Evolutionary conservation across 2,888 invertebrate species (phyloP).

Genomic region (Acronicta aceris): DNA sequence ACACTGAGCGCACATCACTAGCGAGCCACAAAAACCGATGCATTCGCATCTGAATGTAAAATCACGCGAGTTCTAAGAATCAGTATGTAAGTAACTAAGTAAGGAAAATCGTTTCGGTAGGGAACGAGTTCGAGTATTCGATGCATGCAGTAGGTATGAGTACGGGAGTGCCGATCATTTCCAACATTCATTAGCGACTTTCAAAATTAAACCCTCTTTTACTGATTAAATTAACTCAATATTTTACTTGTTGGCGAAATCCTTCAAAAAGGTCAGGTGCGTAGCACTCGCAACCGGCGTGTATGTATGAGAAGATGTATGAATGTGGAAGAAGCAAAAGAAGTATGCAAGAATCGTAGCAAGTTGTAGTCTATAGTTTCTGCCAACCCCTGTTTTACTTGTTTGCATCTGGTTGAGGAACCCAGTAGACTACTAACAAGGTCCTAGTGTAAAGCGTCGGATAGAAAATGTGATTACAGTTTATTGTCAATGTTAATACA

Average conservation of each 20-base stretch:
- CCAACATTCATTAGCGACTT: slow-evolving; percentile 6
- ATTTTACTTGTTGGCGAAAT: not conserved
- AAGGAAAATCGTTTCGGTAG: slow-evolving; percentile 15
- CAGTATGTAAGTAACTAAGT: slow-evolving; percentile 4
- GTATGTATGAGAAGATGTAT: too few relatives aligned
- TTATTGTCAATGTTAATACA: too few relatives aligned
- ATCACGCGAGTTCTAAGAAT: slow-evolving; percentile 17
- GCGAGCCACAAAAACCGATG: not conserved
- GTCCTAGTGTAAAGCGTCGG: too few relatives aligned
- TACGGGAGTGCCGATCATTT: slow-evolving; percentile 8
- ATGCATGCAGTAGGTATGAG: slow-evolving; percentile 1
- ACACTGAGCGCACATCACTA: not conserved
- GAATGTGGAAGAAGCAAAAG: too few relatives aligned
- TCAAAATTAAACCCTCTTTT: slow-evolving; percentile 7
- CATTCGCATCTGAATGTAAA: slow-evolving; percentile 13
- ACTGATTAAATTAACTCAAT: slow-evolving; percentile 6
- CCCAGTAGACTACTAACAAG: too few relatives aligned
- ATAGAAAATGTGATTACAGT: too few relatives aligned
- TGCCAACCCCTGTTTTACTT: too few relatives aligned
- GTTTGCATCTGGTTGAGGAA: not conserved
- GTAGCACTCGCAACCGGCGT: too few relatives aligned
- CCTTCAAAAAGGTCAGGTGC: too few relatives aligned
- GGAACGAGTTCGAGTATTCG: slow-evolving; percentile 4
- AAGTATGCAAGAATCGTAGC: too few relatives aligned
- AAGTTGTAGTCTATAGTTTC: too few relatives aligned